Base-by-base conservation (phyloP, 1,140 invertebrate species). In the Diachasma alloeum region DNA sequence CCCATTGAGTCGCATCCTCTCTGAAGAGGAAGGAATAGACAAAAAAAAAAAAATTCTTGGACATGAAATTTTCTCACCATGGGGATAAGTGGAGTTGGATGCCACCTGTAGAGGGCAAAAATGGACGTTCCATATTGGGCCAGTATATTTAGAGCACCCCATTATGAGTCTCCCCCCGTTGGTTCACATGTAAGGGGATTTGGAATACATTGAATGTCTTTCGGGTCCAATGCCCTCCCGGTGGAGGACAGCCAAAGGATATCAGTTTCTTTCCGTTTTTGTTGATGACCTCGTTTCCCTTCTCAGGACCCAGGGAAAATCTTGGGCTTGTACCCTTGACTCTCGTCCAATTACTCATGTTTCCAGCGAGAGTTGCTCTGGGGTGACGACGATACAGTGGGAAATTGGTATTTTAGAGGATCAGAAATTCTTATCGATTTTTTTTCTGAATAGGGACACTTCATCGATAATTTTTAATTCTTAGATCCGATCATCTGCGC, bases 61-160 rank as follows among this genome's bases (percentile, higher is more conserved):
- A 63, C 15, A 31, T 26, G 1, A 26, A 26, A 63, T 63, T 63
- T 63, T 63, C 59, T 63, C 59, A 63, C 22, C 59, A 31, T 63
- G 11, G n/a, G 53, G 31, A 31, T 31, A 31, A 22, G 53, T 59
- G 53, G 22, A 59, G n/a, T 59, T 59, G 53, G 39, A 42, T 42
- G 48, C 59, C 59, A 63, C 59, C 59, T 63, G 59, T 63, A 53
- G 48, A 53, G 59, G 59, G 22, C 59, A 31, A 63, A 63, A 31
- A 63, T 63, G 59, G 59, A 63, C 24, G 59, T 6, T 63, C 11
- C 11, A 53, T 53, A 53, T 53, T 53, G 19, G 59, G 59, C 19
- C 24, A 24, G 24, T 63, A 31, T 63, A 31, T 63, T 63, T 63
- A 63, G 24, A 63, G 59, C 11, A 19, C 5, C 15, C 59, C 59